A percentile compares a stretch with the other conserved stretches of the same genome.
Conservation (phyloP, 2,888 invertebrate species). For the Hydriomena furcata region DNA sequence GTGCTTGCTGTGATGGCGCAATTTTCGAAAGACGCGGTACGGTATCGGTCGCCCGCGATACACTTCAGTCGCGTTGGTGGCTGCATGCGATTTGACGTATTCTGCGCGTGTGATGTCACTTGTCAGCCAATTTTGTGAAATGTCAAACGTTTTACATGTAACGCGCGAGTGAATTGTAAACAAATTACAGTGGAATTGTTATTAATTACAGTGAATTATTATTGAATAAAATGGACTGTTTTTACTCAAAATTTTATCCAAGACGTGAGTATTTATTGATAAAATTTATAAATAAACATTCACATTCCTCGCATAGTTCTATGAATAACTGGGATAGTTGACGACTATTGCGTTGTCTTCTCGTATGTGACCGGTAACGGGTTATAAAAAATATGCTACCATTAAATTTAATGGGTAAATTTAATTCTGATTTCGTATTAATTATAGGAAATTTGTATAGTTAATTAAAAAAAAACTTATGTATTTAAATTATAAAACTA, state of each 20-base stretch:
- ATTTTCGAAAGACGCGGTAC: conserved; percentile 85
- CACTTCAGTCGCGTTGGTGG: conserved; percentile 84
- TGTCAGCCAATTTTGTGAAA: conserved; percentile 81
- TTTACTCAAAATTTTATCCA: conserved; percentile 81
- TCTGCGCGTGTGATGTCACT: conserved; percentile 81
- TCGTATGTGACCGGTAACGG: background rate
- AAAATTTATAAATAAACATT: conserved; percentile 72
- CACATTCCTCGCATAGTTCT: conserved; percentile 72
- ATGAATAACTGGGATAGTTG: conserved; percentile 56
- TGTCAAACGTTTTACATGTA: conserved; percentile 78
- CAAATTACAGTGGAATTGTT: conserved; percentile 76
- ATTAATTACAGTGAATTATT: conserved; percentile 70
- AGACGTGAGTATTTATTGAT: conserved; percentile 79
- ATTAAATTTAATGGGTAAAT: no score
- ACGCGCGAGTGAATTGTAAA: conserved; percentile 79
- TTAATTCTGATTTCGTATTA: no score
- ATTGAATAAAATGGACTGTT: conserved; percentile 76
- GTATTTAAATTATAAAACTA: no score
- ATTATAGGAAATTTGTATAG: no score
- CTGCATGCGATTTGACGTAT: conserved; percentile 84
- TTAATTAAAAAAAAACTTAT: no score
- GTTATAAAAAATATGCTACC: background rate
- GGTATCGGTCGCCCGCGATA: conserved; percentile 82
- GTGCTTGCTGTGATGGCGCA: conserved; percentile 83
- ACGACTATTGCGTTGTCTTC: conserved; percentile 3